Conservation (phyloP, 2,113 vertebrate genomes). For the Myrmophylax atrothorax region DNA sequence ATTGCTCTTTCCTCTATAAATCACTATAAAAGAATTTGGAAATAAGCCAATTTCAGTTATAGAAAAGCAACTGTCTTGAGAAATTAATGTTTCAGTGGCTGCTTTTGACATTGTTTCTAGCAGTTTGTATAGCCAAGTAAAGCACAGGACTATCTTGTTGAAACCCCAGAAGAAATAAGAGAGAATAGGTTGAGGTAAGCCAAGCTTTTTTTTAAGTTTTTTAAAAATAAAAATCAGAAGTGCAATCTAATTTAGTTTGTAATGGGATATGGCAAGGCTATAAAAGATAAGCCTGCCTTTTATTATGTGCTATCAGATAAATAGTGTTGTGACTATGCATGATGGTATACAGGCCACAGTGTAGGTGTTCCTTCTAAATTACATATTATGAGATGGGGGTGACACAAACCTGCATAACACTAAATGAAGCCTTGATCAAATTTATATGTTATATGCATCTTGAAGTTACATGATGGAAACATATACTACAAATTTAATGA, state of each 20-base stretch:
- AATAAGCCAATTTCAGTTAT: neutral
- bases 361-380: neutral
- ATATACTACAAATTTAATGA: neutral
- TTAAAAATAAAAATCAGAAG: neutral
- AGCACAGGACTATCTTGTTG: neutral
- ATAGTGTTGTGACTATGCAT: neutral
- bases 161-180: neutral
- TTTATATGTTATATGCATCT: neutral
- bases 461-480: neutral
- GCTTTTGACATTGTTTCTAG: neutral
- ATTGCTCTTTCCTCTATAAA: conserved; percentile 83
- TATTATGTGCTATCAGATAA: neutral
- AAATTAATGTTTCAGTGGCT: neutral
- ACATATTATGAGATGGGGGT: neutral
- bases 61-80: neutral
- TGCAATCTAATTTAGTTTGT: neutral
- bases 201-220: neutral
- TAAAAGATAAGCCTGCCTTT: neutral
- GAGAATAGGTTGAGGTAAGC: neutral
- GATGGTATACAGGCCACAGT: neutral
- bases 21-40: conserved; percentile 75
- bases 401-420: neutral
- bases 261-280: neutral
- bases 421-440: neutral
- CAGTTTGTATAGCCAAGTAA: neutral